These are phyloP conservation scores for Lipotes vexillifer DNA, from an alignment of 2,113 vertebrate species.

Conservation along the genomic window DNA sequence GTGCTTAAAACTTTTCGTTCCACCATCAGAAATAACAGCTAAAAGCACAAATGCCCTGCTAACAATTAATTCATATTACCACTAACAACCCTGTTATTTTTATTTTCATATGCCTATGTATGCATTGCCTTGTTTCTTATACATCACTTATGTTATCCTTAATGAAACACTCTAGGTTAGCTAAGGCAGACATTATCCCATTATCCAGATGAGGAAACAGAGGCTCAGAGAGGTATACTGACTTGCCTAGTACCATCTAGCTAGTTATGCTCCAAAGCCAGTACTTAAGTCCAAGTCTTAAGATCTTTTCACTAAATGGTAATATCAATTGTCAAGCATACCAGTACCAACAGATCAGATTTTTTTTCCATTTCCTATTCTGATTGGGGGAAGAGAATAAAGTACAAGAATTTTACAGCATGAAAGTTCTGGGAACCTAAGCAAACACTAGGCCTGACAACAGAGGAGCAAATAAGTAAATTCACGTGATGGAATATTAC, in stretches of 20 bases:
- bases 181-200: not conserved
- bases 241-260: not conserved
- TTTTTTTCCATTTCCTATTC: not conserved
- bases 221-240: not conserved
- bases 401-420: not conserved
- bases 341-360: not conserved
- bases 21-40: constrained; percentile 6
- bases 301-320: not conserved
- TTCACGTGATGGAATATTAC: not conserved
- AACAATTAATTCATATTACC: not conserved
- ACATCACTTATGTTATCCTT: not conserved
- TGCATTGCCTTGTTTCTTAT: not conserved
- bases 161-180: not conserved
- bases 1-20: not conserved
- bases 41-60: not conserved
- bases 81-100: not conserved
- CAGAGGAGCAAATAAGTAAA: not conserved
- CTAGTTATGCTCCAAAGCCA: not conserved
- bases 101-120: not conserved
- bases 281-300: not conserved
- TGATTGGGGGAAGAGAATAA: not conserved
- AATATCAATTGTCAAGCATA: not conserved
- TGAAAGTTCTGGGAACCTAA: not conserved
- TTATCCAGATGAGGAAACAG: not conserved
- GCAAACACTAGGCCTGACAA: not conserved